Conservation (phyloP, 2,888 invertebrate species). For the Litoditis marina region DNA sequence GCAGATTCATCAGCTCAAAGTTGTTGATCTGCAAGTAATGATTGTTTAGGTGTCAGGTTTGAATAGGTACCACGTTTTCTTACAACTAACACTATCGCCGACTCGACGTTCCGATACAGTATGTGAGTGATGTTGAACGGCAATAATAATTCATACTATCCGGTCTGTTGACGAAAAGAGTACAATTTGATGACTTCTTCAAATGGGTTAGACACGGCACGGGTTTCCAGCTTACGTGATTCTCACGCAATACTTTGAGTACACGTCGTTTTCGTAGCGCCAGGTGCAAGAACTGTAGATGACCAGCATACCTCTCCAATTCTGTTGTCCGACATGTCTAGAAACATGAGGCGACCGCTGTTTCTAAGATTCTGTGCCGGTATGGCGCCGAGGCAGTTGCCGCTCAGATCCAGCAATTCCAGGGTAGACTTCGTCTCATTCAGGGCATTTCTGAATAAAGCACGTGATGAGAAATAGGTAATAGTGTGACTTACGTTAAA, state of each 20-base stretch:
- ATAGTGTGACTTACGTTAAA: no score
- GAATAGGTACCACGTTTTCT: not conserved
- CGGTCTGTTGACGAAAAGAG: no score
- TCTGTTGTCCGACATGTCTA: constrained; percentile 77
- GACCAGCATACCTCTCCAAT: constrained; percentile 69
- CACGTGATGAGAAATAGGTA: not conserved
- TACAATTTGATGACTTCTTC: not conserved
- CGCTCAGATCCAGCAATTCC: constrained; percentile 77
- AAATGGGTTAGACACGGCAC: no score
- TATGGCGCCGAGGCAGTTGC: constrained; percentile 77
- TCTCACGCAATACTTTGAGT: not conserved
- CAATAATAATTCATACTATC: no score
- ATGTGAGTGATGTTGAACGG: no score
- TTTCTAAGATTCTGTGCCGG: constrained; percentile 80
- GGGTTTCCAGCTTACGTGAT: not conserved
- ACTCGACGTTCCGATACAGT: not conserved
- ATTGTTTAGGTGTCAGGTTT: not conserved
- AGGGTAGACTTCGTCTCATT: constrained; percentile 64
- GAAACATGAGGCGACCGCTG: constrained; percentile 73
- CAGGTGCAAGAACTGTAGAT: not conserved
- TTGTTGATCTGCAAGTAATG: constrained; percentile 62
- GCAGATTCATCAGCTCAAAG: constrained; percentile 77
- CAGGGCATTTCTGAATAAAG: constrained; percentile 53
- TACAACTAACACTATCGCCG: not conserved
- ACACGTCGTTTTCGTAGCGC: no score